phyloP scores from a whole-genome alignment of 30 jellyfish, hydroid and myxozoan species.

The Aurelia sp. region DNA sequence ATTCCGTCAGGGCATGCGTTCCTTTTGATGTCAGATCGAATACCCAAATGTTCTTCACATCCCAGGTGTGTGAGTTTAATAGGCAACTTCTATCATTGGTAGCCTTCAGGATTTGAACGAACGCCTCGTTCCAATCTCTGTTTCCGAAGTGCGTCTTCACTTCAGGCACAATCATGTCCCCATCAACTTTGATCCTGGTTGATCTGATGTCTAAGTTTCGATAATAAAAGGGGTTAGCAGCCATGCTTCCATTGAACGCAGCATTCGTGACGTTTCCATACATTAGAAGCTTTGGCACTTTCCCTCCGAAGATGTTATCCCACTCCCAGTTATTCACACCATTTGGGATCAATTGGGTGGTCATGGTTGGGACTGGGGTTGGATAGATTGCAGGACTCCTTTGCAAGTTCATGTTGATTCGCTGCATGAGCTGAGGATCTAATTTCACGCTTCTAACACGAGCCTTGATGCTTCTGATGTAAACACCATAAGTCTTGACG shows the following conservation, averaged over 20 bases:
- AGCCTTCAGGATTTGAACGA: neutral
- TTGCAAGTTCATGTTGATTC: too few relatives aligned
- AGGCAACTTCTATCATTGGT: neutral
- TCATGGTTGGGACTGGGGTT: neutral
- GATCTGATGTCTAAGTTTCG: too few relatives aligned
- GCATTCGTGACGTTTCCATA: neutral
- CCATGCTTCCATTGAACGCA: neutral
- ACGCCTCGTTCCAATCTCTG: neutral
- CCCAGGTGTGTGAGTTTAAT: constrained; percentile 1
- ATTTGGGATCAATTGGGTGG: neutral
- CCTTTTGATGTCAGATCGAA: neutral
- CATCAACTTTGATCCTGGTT: too few relatives aligned
- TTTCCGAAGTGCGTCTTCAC: neutral
- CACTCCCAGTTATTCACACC: neutral
- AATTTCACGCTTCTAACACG: too few relatives aligned
- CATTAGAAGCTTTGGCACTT: neutral
- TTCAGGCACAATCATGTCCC: too few relatives aligned
- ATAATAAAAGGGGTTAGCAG: neutral
- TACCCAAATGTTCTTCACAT: neutral
- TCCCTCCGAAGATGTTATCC: neutral
- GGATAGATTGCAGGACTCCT: neutral
- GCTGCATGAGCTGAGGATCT: too few relatives aligned
- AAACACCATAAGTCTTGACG: too few relatives aligned
- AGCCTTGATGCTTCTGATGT: too few relatives aligned
- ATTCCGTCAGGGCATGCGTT: neutral